Percentiles rank a stretch among this genome's conserved stretches.
phyloP scores from a whole-genome alignment of 2,113 vertebrate genomes.

The Pontoporia blainvillei region DNA sequence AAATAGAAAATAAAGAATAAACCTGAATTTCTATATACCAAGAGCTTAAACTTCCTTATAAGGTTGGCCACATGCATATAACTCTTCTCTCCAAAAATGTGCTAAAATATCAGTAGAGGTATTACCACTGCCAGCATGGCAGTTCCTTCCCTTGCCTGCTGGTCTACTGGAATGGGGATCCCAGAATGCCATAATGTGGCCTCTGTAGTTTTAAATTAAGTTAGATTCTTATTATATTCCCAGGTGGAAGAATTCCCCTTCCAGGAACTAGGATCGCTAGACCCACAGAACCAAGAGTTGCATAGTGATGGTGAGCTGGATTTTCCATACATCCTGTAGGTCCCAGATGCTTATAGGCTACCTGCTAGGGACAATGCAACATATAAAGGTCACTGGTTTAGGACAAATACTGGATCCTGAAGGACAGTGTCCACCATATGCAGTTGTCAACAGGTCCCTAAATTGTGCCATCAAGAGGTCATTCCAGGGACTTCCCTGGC shows the following conservation, averaged over 20 bases:
- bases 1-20: constrained; percentile 1
- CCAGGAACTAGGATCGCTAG: not conserved
- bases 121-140: not conserved
- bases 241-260: not conserved
- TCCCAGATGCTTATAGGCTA: not conserved
- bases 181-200: not conserved
- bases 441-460: not conserved
- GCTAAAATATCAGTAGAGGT: not conserved
- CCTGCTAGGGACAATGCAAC: not conserved
- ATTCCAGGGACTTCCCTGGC: not conserved
- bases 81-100: not conserved
- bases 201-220: not conserved
- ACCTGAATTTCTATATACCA: not conserved
- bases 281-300: not conserved
- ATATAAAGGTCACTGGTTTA: not conserved
- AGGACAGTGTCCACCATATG: not conserved
- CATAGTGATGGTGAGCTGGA: not conserved
- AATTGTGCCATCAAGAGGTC: not conserved
- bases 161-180: not conserved
- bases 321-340: not conserved
- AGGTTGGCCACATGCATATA: not conserved
- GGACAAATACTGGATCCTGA: not conserved
- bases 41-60: not conserved
- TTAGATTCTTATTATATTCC: not conserved
- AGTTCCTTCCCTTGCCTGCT: not conserved